A percentile compares a stretch with the other conserved stretches of the same genome.
These are phyloP conservation scores for Stegostoma tigrinum DNA, from an alignment of 2,113 vertebrate genomes.

Conservation along the genomic window DNA sequence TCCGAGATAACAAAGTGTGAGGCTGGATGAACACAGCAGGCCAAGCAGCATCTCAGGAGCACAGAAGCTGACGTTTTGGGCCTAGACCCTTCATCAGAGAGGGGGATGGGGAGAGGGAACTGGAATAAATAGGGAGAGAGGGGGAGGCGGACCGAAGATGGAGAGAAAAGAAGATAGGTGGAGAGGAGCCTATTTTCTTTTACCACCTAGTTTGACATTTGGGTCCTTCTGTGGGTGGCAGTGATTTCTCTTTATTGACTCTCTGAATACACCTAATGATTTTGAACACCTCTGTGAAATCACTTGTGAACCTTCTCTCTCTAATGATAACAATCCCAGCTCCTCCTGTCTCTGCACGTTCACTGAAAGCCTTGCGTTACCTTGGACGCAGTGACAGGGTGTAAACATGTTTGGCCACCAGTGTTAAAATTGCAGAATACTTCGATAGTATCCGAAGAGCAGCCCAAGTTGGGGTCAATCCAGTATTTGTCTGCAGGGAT, in stretches of 20 bases:
- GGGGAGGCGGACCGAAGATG: too few species aligned
- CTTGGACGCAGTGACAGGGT: constrained; percentile 74
- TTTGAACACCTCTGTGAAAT: background rate
- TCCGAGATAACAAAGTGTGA: too few species aligned
- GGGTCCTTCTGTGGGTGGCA: background rate
- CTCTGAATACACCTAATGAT: background rate
- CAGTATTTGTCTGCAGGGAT: constrained; percentile 77
- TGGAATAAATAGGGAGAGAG: too few species aligned
- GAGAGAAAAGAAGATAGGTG: too few species aligned
- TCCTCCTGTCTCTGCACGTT: background rate
- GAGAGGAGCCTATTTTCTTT: too few species aligned
- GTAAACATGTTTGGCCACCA: constrained; percentile 90
- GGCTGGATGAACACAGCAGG: too few species aligned
- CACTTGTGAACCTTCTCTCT: background rate
- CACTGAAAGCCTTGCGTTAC: constrained; percentile 50
- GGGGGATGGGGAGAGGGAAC: too few species aligned
- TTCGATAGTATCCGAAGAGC: constrained; percentile 85
- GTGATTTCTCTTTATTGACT: background rate
- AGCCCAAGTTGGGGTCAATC: constrained; percentile 95
- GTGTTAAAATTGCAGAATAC: constrained; percentile 96
- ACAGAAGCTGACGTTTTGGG: too few species aligned
- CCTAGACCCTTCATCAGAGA: too few species aligned
- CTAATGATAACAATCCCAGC: background rate
- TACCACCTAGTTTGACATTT: background rate
- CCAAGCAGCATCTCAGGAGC: too few species aligned